phyloP scores from a whole-genome alignment of 2,888 invertebrate species.

The Xestia xanthographa region DNA sequence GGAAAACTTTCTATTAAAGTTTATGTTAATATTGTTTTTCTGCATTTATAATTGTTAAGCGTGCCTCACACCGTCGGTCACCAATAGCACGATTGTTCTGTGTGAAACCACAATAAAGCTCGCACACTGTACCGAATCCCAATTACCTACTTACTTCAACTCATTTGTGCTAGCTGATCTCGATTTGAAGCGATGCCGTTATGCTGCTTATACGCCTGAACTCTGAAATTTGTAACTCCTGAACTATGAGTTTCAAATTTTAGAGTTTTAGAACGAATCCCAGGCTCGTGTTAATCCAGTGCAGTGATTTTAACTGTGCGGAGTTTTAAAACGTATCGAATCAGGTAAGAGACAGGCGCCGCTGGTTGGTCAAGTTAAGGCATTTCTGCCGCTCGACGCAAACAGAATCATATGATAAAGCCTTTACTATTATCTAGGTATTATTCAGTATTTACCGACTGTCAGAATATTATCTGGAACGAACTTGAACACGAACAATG shows the following conservation, averaged over 20 bases:
- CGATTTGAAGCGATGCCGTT: neutral
- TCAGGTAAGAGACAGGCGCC: neutral
- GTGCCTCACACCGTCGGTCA: neutral
- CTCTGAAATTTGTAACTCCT: too few species aligned
- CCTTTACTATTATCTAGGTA: conserved; percentile 24
- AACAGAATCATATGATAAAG: neutral
- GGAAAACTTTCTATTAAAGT: conserved; percentile 26
- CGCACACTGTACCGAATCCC: neutral
- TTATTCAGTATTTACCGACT: conserved; percentile 46
- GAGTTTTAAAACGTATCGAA: neutral
- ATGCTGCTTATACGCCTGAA: too few species aligned
- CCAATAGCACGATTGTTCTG: neutral
- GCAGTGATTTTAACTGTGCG: too few species aligned
- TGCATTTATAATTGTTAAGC: conserved; percentile 16
- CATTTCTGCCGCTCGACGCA: neutral
- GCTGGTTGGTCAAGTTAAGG: too few species aligned
- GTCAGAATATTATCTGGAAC: conserved; percentile 47
- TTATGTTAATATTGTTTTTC: neutral
- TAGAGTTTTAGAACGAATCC: too few species aligned
- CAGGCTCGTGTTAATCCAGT: neutral
- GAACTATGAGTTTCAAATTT: too few species aligned
- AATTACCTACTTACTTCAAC: neutral
- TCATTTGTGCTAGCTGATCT: neutral
- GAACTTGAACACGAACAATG: conserved; percentile 56
- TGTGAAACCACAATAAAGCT: neutral